These are phyloP conservation scores for Antrozous pallidus DNA, from an alignment of 2,797 vertebrate species.

Conservation along the genomic window DNA sequence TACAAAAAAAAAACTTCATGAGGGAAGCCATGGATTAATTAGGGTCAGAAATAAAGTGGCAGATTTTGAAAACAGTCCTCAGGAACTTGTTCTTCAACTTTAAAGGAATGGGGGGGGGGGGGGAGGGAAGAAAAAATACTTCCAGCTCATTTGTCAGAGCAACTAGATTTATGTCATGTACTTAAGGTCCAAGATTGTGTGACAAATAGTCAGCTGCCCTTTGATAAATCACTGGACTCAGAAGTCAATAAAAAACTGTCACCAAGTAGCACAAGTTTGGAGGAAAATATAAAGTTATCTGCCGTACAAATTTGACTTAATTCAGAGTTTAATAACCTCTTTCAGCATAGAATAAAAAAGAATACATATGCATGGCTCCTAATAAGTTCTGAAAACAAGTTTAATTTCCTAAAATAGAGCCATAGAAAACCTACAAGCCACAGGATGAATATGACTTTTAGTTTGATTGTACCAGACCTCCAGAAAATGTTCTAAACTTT, in stretches of 20 bases:
- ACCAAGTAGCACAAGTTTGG: slow-evolving; percentile 9
- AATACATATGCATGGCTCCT: slow-evolving; percentile 34
- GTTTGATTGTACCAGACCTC: neutral
- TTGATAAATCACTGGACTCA: slow-evolving; percentile 22
- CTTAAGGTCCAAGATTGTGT: slow-evolving; percentile 1
- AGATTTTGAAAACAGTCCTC: slow-evolving; percentile 44
- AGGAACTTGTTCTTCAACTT: slow-evolving; percentile 15
- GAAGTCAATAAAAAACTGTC: slow-evolving; percentile 38
- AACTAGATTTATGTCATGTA: slow-evolving; percentile 43
- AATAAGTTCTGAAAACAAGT: slow-evolving; percentile 58
- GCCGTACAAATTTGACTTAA: slow-evolving; percentile 44
- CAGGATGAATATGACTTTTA: neutral
- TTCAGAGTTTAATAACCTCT: slow-evolving; percentile 49
- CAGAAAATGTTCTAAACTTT: neutral
- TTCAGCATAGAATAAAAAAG: slow-evolving; percentile 33
- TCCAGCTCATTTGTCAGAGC: slow-evolving; percentile 55
- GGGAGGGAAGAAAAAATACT: slow-evolving; percentile 14
- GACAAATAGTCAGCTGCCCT: slow-evolving; percentile 51
- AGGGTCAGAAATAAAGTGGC: slow-evolving; percentile 42
- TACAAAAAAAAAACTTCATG: neutral
- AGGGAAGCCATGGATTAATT: slow-evolving; percentile 17
- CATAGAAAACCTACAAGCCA: neutral
- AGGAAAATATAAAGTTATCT: slow-evolving; percentile 23
- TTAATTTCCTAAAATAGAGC: slow-evolving; percentile 41
- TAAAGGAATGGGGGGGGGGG: neutral